Conservation (phyloP, 2,888 invertebrate genomes). For the Drosophila neonasuta region DNA sequence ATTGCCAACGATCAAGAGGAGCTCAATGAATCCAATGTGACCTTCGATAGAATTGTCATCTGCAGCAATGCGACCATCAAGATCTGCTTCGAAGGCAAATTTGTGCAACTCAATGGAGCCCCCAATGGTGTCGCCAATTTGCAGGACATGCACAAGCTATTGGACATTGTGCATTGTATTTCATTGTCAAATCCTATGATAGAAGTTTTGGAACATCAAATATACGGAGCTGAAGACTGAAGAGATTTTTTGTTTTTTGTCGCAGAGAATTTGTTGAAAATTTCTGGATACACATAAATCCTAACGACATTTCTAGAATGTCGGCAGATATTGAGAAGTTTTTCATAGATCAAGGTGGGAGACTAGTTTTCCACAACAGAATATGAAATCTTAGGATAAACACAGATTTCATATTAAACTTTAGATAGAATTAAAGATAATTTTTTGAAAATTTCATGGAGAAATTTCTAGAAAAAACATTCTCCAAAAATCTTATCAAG, state of each 20-base stretch:
- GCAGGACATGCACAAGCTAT: conserved; percentile 78
- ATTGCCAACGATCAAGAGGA: conserved; percentile 23
- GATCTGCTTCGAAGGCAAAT: conserved; percentile 79
- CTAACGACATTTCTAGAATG: too few species aligned
- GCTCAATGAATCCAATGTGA: conserved; percentile 62
- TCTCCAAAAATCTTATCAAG: too few species aligned
- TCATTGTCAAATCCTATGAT: conserved; percentile 75
- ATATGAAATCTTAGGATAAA: too few species aligned
- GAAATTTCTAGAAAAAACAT: too few species aligned
- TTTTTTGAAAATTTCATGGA: too few species aligned
- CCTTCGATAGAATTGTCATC: conserved; percentile 79
- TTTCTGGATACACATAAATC: too few species aligned
- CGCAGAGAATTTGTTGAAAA: background rate
- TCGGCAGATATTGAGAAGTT: too few species aligned
- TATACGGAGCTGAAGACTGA: background rate
- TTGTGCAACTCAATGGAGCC: conserved; percentile 80
- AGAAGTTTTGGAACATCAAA: conserved; percentile 6
- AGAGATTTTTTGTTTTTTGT: too few species aligned
- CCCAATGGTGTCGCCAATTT: conserved; percentile 75
- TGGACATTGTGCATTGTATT: conserved; percentile 80
- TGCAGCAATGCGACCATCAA: conserved; percentile 79
- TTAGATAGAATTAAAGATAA: too few species aligned
- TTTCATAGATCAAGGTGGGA: too few species aligned
- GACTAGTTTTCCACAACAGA: too few species aligned
- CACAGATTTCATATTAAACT: too few species aligned